Conservation (phyloP, 2,797 vertebrate genomes). For the Etheostoma nigrum region DNA sequence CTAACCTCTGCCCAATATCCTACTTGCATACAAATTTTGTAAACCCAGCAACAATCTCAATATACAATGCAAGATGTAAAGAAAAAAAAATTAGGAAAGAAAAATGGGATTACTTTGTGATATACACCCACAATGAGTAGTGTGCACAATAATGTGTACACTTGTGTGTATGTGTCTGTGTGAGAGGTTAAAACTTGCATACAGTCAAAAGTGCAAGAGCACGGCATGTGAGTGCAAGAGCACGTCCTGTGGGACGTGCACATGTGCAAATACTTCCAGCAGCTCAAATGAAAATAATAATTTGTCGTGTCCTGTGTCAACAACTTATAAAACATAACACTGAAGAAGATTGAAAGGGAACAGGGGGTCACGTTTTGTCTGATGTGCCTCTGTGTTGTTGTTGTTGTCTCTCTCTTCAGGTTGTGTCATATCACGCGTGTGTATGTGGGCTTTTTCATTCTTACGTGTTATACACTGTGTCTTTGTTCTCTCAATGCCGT, state of each 20-base stretch:
- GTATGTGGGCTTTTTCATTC: conserved; percentile 90
- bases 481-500: conserved; percentile 76
- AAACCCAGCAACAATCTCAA: conserved; percentile 28
- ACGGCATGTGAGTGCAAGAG: conserved; percentile 33
- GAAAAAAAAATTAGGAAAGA: conserved; percentile 7
- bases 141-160: conserved; percentile 49
- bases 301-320: conserved; percentile 69
- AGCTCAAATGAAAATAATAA: conserved; percentile 59
- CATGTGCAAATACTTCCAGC: conserved; percentile 60
- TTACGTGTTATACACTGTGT: conserved; percentile 83
- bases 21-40: conserved; percentile 28
- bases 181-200: conserved; percentile 39
- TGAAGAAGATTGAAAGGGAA: conserved; percentile 71
- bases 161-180: conserved; percentile 59
- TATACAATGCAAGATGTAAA: conserved; percentile 37
- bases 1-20: conserved; percentile 48
- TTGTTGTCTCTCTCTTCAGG: conserved; percentile 88
- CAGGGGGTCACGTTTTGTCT: conserved; percentile 80
- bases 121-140: conserved; percentile 14
- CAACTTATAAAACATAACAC: conserved; percentile 64
- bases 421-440: conserved; percentile 91
- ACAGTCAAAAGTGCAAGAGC: conserved; percentile 19
- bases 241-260: conserved; percentile 31
- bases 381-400: conserved; percentile 84
- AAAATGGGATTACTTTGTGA: conserved; percentile 49